Evolutionary conservation across 2,888 invertebrate genomes (phyloP).

Genomic region (Cryptocephalus moraei): DNA sequence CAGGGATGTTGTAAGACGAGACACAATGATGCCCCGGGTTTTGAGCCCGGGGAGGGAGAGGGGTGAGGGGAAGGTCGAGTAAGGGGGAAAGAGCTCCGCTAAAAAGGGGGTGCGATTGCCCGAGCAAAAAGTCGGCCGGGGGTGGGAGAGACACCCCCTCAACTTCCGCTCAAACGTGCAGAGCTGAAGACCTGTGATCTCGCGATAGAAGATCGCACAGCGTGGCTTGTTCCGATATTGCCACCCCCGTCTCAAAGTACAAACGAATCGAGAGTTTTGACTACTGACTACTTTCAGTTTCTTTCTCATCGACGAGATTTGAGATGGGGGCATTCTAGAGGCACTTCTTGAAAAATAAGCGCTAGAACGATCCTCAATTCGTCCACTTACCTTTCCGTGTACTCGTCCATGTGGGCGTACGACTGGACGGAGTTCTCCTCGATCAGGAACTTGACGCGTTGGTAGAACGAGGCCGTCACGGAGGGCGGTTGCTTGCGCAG

Average conservation of each 20-base stretch:
- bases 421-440: constrained; percentile 98
- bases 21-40: constrained; percentile 51
- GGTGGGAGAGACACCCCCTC: constrained; percentile 20
- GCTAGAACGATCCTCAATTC: too few relatives aligned
- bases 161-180: constrained; percentile 32
- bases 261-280: not conserved
- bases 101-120: constrained; percentile 35
- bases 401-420: constrained; percentile 95
- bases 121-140: constrained; percentile 29
- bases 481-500: constrained; percentile 93
- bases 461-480: constrained; percentile 94
- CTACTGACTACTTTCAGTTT: not conserved
- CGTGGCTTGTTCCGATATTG: constrained; percentile 15
- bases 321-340: not conserved
- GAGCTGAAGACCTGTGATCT: constrained; percentile 29
- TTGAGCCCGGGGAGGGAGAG: not conserved
- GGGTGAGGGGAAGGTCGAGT: constrained; percentile 3
- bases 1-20: constrained; percentile 67
- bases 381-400: constrained; percentile 89
- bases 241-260: not conserved
- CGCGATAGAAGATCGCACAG: constrained; percentile 24
- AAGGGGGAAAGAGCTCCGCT: constrained; percentile 26
- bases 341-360: not conserved
- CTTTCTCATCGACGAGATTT: too few relatives aligned
- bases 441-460: constrained; percentile 94